Evolutionary conservation across 2,888 invertebrate species (phyloP).

Genomic region (Clanis bilineata): DNA sequence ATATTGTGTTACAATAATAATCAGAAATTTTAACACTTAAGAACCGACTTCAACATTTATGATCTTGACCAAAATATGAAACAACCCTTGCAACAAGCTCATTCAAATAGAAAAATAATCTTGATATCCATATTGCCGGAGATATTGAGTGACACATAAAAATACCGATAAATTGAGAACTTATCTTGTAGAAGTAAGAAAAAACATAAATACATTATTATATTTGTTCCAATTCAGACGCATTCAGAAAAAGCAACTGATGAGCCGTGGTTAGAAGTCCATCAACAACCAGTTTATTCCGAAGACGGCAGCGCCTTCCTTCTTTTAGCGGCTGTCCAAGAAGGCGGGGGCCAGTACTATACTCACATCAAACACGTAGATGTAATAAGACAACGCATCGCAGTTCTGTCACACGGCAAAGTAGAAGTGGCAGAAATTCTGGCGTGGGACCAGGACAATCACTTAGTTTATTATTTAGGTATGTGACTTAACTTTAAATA

Average conservation of each 20-base stretch:
- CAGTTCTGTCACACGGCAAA: slow-evolving; percentile 92
- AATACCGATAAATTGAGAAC: too few species aligned
- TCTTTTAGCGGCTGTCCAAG: slow-evolving; percentile 90
- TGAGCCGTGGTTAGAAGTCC: slow-evolving; percentile 92
- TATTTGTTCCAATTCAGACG: slow-evolving; percentile 71
- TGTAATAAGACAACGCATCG: slow-evolving; percentile 90
- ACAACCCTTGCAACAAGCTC: too few species aligned
- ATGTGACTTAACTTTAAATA: slow-evolving; percentile 23
- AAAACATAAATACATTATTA: not conserved
- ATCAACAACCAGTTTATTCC: slow-evolving; percentile 92
- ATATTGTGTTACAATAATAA: not conserved
- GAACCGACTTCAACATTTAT: too few species aligned
- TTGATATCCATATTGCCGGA: too few species aligned
- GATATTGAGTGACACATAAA: too few species aligned
- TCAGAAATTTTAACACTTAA: too few species aligned
- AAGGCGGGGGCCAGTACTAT: slow-evolving; percentile 91
- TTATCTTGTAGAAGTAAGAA: too few species aligned
- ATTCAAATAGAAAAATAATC: too few species aligned
- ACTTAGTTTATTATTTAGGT: slow-evolving; percentile 89
- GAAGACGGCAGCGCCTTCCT: slow-evolving; percentile 93
- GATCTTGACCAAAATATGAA: too few species aligned
- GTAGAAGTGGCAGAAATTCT: slow-evolving; percentile 92
- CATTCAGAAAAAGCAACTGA: slow-evolving; percentile 93
- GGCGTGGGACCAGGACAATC: slow-evolving; percentile 92
- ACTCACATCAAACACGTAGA: slow-evolving; percentile 95